A percentile compares a stretch with the other conserved stretches of the same genome.
These are phyloP conservation scores for Oxycera nigricornis DNA, from an alignment of 2,888 invertebrate genomes.

Conservation along the genomic window DNA sequence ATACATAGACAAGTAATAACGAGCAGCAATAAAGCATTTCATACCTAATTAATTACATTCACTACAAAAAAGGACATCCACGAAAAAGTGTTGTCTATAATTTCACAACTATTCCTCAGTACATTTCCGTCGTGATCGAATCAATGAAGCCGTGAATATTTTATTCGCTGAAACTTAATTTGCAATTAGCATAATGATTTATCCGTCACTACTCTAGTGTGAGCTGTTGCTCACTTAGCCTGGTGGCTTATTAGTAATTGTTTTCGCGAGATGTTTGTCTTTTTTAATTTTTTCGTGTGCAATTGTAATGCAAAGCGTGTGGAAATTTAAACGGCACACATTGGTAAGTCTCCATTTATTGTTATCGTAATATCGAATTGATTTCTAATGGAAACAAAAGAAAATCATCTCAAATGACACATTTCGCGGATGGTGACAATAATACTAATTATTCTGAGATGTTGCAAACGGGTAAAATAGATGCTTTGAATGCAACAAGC, in stretches of 20 bases:
- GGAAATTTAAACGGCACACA: neutral
- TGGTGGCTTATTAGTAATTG: constrained; percentile 14
- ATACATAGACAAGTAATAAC: neutral
- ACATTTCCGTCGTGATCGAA: neutral
- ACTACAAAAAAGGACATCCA: neutral
- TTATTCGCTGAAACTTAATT: neutral
- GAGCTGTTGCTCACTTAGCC: neutral
- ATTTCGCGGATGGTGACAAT: neutral
- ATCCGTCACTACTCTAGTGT: neutral
- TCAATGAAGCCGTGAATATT: neutral
- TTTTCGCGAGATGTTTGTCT: neutral
- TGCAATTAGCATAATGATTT: constrained; percentile 6
- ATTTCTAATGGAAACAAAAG: neutral
- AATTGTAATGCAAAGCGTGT: neutral
- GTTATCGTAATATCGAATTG: neutral
- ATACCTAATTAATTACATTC: neutral
- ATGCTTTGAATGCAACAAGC: constrained; percentile 16
- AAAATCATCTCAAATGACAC: constrained; percentile 12
- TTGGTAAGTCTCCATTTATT: neutral
- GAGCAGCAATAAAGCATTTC: neutral
- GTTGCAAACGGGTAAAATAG: neutral
- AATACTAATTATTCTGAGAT: constrained; percentile 12
- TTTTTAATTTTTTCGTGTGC: neutral
- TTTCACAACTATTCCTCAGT: neutral
- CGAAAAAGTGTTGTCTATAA: neutral